These are phyloP conservation scores for Yoshiicerus persimilis DNA, from an alignment of 1,140 invertebrate species.

Conservation along the genomic window DNA sequence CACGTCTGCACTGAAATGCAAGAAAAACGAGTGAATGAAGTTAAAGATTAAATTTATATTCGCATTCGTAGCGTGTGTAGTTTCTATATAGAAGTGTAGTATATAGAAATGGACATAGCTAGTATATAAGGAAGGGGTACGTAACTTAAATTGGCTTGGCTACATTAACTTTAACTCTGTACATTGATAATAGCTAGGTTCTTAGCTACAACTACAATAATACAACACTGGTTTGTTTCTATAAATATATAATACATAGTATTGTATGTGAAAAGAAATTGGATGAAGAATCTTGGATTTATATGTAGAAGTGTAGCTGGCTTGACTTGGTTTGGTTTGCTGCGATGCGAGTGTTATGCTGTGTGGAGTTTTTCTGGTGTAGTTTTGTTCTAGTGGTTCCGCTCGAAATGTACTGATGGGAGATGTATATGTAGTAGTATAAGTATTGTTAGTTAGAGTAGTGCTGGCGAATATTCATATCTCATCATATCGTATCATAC, in stretches of 20 bases:
- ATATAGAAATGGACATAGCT: background rate
- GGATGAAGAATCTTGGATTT: slow-evolving; percentile 5
- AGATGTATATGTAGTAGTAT: background rate
- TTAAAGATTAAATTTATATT: background rate
- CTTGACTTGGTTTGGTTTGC: background rate
- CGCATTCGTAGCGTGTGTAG: background rate
- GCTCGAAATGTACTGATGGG: background rate
- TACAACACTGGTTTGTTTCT: background rate
- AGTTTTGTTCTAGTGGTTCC: slow-evolving; percentile 22
- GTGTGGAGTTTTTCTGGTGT: slow-evolving; percentile 6
- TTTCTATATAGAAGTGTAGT: background rate
- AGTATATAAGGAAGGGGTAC: background rate
- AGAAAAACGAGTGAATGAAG: slow-evolving; percentile 16
- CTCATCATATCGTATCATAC: background rate
- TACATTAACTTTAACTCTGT: background rate
- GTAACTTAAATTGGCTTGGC: background rate
- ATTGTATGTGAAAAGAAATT: background rate
- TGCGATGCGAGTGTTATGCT: background rate
- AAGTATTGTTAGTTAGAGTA: background rate
- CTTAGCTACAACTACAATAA: background rate
- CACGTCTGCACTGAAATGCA: background rate
- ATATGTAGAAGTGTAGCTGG: background rate
- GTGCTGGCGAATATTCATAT: background rate
- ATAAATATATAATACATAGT: background rate
- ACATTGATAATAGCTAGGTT: background rate